phyloP scores from a whole-genome alignment of 1,140 invertebrate species.

The Lethrus apterus region DNA sequence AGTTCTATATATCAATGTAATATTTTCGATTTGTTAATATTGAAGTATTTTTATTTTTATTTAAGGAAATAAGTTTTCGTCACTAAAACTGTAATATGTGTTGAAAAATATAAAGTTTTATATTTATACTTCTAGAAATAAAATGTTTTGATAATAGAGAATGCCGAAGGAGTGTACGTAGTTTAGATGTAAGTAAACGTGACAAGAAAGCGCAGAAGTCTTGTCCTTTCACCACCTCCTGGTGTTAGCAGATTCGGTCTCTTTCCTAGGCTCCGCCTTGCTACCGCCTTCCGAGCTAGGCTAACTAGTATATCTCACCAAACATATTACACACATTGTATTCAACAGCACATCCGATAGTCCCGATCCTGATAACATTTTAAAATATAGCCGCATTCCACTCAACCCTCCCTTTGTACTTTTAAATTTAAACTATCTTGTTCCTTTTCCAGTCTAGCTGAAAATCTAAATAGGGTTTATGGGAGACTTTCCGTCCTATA shows the following conservation, averaged over 20 bases:
- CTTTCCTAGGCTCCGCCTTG: slow-evolving; percentile 24
- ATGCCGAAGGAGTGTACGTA: no score
- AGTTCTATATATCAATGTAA: no score
- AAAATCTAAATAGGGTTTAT: slow-evolving; percentile 23
- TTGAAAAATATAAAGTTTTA: no score
- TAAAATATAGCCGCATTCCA: slow-evolving; percentile 27
- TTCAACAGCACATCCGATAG: slow-evolving; percentile 23
- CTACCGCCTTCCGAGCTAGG: slow-evolving; percentile 23
- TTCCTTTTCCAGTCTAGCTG: slow-evolving; percentile 23
- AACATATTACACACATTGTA: slow-evolving; percentile 23
- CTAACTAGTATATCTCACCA: slow-evolving; percentile 24
- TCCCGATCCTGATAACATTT: slow-evolving; percentile 25
- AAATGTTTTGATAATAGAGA: no score
- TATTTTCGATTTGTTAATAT: no score
- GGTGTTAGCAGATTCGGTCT: slow-evolving; percentile 21
- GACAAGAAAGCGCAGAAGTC: slow-evolving; percentile 9
- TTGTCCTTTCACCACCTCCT: slow-evolving; percentile 11
- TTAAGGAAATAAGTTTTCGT: no score
- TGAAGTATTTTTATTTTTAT: no score
- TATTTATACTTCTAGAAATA: no score
- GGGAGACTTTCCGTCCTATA: neutral
- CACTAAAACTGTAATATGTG: no score
- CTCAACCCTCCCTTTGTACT: slow-evolving; percentile 23
- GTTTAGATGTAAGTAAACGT: no score
- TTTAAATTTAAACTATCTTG: slow-evolving; percentile 28